Evolutionary conservation across 2,888 invertebrate species (phyloP), one percentile per base, ranked within the genome.

Genomic region (Eupsilia transversa): DNA sequence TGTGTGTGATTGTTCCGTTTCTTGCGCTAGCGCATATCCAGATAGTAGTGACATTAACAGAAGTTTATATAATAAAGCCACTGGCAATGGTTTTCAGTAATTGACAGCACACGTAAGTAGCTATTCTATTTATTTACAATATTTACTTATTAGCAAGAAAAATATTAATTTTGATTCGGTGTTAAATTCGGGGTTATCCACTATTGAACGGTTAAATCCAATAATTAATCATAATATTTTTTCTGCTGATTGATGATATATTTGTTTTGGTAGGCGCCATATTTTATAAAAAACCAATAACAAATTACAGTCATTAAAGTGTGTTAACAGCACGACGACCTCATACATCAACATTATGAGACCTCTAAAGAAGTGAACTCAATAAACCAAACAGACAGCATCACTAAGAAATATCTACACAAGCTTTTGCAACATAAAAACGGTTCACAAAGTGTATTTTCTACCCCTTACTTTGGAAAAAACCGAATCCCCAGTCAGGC

Each of bases 81-180:
- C 72, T 72, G 65, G 66, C 63, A 74, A 85, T 73, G 63, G 63
- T 82, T 70, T 75, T 67, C 67, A 69, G 49, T 77, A 67, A 78
- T 74, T 85, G 23, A 72, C 65, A 66, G 17, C 17, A 70, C 78
- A 84, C 59, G 86, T 85, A 86, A 85, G 86, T 86, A 68, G 52
- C n/a, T 33, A 52, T 56, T 43, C 27, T 56, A 66, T 60, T 52
- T 12, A 77, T 60, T 77, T 43, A 64, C 20, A 72, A 72, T 79
- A 77, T 79, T 61, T 14, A 73, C 14, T 23, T 43, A 43, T 33
- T 54, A 38, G 7, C 27, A 33, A 74, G 23, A 49, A 33, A 30
- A 61, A 61, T 54, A 80, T 80, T 57, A 49, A 81, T 57, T 71
- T 71, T 64, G 1, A 49, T 46, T 56, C 35, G 43, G 56, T 80